phyloP scores from a whole-genome alignment of 2,888 invertebrate genomes.

The Tetragnatha montana region DNA sequence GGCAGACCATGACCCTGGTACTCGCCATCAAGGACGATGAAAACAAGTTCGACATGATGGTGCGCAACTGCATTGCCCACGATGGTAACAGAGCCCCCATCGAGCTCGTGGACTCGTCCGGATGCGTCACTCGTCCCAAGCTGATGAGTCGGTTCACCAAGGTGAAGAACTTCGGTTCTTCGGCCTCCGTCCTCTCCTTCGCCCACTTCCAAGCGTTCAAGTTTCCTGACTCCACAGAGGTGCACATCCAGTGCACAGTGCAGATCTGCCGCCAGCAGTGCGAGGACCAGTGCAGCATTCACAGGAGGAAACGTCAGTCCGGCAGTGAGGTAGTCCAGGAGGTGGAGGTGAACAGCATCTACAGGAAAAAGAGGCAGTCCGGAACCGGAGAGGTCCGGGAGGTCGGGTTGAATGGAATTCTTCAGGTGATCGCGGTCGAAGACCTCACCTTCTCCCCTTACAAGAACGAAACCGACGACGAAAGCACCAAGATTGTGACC shows the following conservation, averaged over 20 bases:
- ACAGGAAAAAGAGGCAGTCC: slow-evolving; percentile 60
- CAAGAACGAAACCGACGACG: slow-evolving; percentile 61
- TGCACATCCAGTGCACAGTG: slow-evolving; percentile 95
- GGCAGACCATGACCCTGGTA: slow-evolving; percentile 98
- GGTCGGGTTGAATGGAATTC: slow-evolving; percentile 73
- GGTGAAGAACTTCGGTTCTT: slow-evolving; percentile 95
- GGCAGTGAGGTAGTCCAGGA: too few relatives aligned
- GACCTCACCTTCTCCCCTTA: slow-evolving; percentile 82
- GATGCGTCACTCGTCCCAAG: slow-evolving; percentile 93
- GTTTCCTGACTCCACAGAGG: slow-evolving; percentile 97
- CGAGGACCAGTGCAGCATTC: slow-evolving; percentile 81
- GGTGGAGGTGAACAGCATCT: too few relatives aligned
- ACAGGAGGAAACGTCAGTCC: slow-evolving; percentile 68
- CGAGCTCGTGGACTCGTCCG: slow-evolving; percentile 92
- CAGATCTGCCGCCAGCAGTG: slow-evolving; percentile 95
- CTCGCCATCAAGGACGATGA: slow-evolving; percentile 95
- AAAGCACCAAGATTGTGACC: slow-evolving; percentile 50
- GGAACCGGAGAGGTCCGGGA: slow-evolving; percentile 60
- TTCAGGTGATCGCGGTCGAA: slow-evolving; percentile 88
- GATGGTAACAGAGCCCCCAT: slow-evolving; percentile 95
- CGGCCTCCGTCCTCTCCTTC: slow-evolving; percentile 92
- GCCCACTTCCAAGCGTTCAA: slow-evolving; percentile 96
- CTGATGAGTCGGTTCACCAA: slow-evolving; percentile 95
- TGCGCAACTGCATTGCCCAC: slow-evolving; percentile 94
- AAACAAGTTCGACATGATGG: slow-evolving; percentile 95